A percentile compares a stretch with the other conserved stretches of the same genome.
Conservation (phyloP, 2,888 invertebrate species). For the Cosmorhoe ocellata region DNA sequence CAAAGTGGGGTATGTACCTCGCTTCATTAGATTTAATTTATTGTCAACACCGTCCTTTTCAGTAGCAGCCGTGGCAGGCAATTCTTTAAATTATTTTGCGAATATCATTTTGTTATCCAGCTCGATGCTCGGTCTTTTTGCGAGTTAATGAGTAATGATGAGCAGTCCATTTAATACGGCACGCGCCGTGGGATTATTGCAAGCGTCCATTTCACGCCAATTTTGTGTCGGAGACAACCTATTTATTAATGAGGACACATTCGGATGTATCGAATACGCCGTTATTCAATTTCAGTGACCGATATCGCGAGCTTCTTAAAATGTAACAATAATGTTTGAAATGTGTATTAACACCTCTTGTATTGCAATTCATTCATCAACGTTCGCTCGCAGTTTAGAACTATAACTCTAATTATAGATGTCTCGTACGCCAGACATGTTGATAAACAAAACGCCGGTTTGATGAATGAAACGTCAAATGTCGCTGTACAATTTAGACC, state of each 20-base stretch:
- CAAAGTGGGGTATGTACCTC: slow-evolving; percentile 33
- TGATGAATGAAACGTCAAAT: slow-evolving; percentile 52
- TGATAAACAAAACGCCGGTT: slow-evolving; percentile 35
- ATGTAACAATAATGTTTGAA: neutral
- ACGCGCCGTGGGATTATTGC: slow-evolving; percentile 36
- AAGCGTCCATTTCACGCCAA: slow-evolving; percentile 41
- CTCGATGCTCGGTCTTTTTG: slow-evolving; percentile 9
- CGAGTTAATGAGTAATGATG: slow-evolving; percentile 40
- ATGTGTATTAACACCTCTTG: neutral
- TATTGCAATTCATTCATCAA: slow-evolving; percentile 1
- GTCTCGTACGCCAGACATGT: slow-evolving; percentile 9
- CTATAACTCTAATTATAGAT: slow-evolving; percentile 9
- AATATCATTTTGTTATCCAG: slow-evolving; percentile 14
- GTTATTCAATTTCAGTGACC: neutral
- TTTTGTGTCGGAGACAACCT: slow-evolving; percentile 41
- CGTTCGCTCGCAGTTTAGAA: neutral
- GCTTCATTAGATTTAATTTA: slow-evolving; percentile 38
- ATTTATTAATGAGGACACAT: slow-evolving; percentile 34
- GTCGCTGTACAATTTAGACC: slow-evolving; percentile 37
- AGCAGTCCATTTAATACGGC: slow-evolving; percentile 41
- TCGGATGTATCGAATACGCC: slow-evolving; percentile 22
- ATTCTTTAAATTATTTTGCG: slow-evolving; percentile 10
- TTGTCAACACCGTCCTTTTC: slow-evolving; percentile 25
- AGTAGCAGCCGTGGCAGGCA: too few species aligned
- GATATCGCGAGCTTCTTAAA: neutral